Base-by-base conservation (phyloP, 2,888 invertebrate species). In the Drosophila helvetica region DNA sequence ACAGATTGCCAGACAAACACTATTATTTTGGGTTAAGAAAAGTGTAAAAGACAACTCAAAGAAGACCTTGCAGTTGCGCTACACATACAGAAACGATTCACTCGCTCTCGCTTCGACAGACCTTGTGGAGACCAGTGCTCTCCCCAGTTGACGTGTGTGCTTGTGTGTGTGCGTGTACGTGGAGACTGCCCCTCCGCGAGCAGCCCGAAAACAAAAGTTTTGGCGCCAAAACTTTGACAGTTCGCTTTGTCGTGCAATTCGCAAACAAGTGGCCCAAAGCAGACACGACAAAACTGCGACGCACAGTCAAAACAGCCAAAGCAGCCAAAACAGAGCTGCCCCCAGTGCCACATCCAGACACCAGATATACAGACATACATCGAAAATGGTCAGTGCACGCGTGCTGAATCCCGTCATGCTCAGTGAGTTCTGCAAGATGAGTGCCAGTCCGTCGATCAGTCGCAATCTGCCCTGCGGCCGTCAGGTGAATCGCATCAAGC, bases 401-500 rank as follows among this genome's bases (percentile, higher is more conserved):
- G 90, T 92, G 19, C 76, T 91, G 38, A 90, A 91, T 77, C 90
- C 91, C 7, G 83, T 86, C 47, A 86, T 90, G 54, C 73, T 90
- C 47, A 86, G 81, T 33, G 91, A 91, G 64, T 83, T 91, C 69
- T 89, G 90, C 74, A 90, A 90, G 75, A 79, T 91, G 69, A 86
- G 86, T 51, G 82, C 87, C 57, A 86, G 88, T 46, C 86, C 86
- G 15, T 66, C 80, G 42, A 69, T 91, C 15, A 78, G 75, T 51
- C 85, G 89, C 48, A 90, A 86, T 74, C 45, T 89, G 18, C 80
- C 90, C 19, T 90, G 89, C 61, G 89, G 79, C 46, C 78, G 81
- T 3, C 90, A 91, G 65, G 53, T 91, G 66, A 88, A 90, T 69
- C 87, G 89, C 69, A 90, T 92, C 50, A 92, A 91, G 79, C 91